Base-by-base conservation (phyloP, 2,888 invertebrate genomes). In the Cheilosia soror region DNA sequence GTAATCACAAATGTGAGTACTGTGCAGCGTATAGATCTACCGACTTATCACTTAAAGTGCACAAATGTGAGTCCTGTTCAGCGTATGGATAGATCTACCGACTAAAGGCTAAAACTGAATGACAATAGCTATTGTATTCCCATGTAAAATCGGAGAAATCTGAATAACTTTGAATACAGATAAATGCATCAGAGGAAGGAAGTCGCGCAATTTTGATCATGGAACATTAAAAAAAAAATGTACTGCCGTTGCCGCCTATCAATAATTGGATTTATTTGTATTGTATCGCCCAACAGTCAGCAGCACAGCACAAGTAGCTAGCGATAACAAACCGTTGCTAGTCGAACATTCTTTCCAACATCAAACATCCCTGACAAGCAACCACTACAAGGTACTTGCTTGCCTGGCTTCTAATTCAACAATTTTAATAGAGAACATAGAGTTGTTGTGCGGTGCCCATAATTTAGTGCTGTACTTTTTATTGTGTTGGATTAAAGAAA, bases 331-430 rank as follows among this genome's bases (percentile, higher is more conserved):
- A 79, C 33, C 44, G 31, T 47, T 40, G 20, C 9, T 40, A 49
- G 6, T 63, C 25, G 40, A 44, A 49, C 11, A 47, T 11, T 65
- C 55, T 25, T 51, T 55, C 25, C 15, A 15, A 25, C 53, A 57
- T 20, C 13, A 55, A 66, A 79, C 66, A 68, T 73, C 29, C 72
- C 66, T 73, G 62, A 47, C 47, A 66, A 73, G 31, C 37, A 25
- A 31, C 20, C 20, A 20, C 20, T 20, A 20, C 20, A 20, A 20
- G 20, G 20, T 20, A 29, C 9, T 7, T 42, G 51, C 37, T 58
- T 73, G 40, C 31, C 29, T 40, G 31, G 29, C 20, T 11, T 47
- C 37, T 27, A 37, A 37, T 37, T 37, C 37, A 4, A 37, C 11
- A 37, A 5, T 25, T 13, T 15, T 13, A 31, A 44, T n/a, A 62